Base-by-base conservation (phyloP, 2,797 vertebrate species). In the Mus spretus region DNA sequence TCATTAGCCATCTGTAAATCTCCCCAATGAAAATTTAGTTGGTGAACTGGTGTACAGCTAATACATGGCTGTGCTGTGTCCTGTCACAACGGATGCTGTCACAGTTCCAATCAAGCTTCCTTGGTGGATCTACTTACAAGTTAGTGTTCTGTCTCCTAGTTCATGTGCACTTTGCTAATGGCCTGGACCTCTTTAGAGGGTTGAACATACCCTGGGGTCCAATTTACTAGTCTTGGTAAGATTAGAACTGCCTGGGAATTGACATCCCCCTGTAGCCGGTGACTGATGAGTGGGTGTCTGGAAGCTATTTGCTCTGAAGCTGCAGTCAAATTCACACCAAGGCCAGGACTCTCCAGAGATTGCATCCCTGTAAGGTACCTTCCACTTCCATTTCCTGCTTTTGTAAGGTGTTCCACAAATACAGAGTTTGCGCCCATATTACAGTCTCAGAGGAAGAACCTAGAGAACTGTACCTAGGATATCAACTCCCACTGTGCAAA, bases 41-140 rank as follows among this genome's bases (percentile, higher is more conserved):
- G 26, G 9, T 40, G 53, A 37, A 44, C 11, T 31, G 44, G 11
- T 40, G 24, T 19, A 4, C 3, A 59, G 61, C 8, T 40, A 24
- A 19, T 1, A 8, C 6, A 40, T 3, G 8, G 8, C 9, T 15
- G 2, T 7, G 13, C 6, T 28, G 12, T 80, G 37, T n/a, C 74
- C 24, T 12, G 13, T 57, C 14, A 1, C 55, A 2, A 31, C 0
- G 11, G 50, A 67, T 1, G 74, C 40, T 80, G 15, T 37, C 84
- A 17, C n/a, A 6, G 1, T 53, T 31, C 78, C 72, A 57, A 61
- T 65, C 17, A 22, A 59, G 40, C 8, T 17, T 40, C 59, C 53
- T 57, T 37, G 19, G 15, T 14, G 67, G 28, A 31, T 72, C 31
- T 15, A 12, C 40, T 90, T 63, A 22, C 17, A 50, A 50, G 19